Base-by-base conservation (phyloP, 2,113 vertebrate species). In the Campylomormyrus numenius region DNA sequence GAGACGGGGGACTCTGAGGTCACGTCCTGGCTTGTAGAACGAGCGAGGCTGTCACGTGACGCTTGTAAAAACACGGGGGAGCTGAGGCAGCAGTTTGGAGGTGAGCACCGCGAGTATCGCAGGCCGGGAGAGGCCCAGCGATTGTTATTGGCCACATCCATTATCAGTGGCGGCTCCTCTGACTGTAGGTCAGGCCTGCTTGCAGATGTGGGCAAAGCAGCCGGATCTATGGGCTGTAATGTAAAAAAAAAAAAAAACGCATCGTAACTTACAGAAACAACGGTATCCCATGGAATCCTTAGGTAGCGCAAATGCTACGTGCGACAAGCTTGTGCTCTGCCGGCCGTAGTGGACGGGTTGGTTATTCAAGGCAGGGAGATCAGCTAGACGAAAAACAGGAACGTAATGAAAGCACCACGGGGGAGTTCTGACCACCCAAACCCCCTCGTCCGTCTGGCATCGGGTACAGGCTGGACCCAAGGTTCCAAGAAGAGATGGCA, bases 71-170 rank as follows among this genome's bases (percentile, higher is more conserved):
- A 93, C 91, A 88, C 87, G 3, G 62, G 90, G 85, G 53, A 87
- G 94, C 95, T 95, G 95, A 94, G 90, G 88, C 92, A 95, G 94
- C 94, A 93, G 80, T 94, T 95, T 94, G 88, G 46, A 50, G 35
- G 56, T 46, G 88, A 93, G 94, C 93, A 94, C 93, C 94, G 94
- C 93, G 94, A 94, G 93, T 9, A 24, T n/a, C 7, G 92, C 92
- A 91, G 87, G 91, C 91, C 89, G 66, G 31, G 53, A 66, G 74
- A 90, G 77, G 90, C 48, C 86, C 77, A 27, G n/a, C 17, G 19
- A 87, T 89, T 89, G 91, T 91, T 91, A 91, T 86, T 88, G 49
- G 88, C 84, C 87, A 89, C 56, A 88, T 92, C 83, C 87, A 86
- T 88, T 77, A 46, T 85, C 45, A 24, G 21, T 8, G 39, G 2